These are phyloP conservation scores for Barbus barbus DNA, from an alignment of 2,113 vertebrate genomes.

Conservation along the genomic window DNA sequence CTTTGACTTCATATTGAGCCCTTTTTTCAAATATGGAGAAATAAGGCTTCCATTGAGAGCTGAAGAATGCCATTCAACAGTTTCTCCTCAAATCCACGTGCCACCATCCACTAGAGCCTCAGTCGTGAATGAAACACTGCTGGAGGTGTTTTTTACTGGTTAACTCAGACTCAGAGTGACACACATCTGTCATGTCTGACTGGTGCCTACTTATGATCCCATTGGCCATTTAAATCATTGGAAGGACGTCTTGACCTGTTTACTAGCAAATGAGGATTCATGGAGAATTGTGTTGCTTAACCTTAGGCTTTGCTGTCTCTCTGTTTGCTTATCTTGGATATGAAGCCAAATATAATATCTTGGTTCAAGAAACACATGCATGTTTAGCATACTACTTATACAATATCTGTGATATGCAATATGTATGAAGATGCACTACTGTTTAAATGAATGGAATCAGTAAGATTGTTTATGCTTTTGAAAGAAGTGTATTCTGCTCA, in stretches of 20 bases:
- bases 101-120: neutral
- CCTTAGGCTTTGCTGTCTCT: neutral
- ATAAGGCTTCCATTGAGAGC: conserved; percentile 13
- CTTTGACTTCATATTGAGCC: neutral
- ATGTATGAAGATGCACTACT: neutral
- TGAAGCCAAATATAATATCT: neutral
- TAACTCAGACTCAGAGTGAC: neutral
- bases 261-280: neutral
- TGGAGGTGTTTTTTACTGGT: conserved; percentile 9
- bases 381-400: neutral
- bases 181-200: neutral
- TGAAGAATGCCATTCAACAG: conserved; percentile 19
- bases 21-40: neutral
- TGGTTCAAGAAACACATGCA: neutral
- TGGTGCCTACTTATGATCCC: neutral
- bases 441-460: neutral
- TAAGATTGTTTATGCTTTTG: neutral
- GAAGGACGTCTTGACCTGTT: neutral
- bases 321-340: neutral
- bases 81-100: neutral
- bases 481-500: neutral
- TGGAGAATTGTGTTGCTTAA: neutral
- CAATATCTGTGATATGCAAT: neutral
- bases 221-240: neutral
- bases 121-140: neutral